These are phyloP conservation scores for Crenuchus spilurus DNA, from an alignment of 2,797 vertebrate species.

Conservation along the genomic window DNA sequence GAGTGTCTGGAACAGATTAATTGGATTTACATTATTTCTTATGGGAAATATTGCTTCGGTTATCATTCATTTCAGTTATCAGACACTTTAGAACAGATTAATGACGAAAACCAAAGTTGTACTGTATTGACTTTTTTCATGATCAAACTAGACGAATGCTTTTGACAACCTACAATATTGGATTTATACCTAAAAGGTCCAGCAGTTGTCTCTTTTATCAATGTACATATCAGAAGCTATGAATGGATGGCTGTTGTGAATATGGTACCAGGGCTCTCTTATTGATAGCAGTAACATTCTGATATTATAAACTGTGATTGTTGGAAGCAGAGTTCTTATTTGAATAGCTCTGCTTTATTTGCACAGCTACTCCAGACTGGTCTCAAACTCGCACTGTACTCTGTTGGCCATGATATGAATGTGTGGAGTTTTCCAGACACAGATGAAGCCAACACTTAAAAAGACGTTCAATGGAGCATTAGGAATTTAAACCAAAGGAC, in stretches of 20 bases:
- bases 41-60: too few relatives aligned
- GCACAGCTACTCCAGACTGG: conserved; percentile 13
- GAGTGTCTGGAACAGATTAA: too few relatives aligned
- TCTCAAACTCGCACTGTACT: not conserved
- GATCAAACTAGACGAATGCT: not conserved
- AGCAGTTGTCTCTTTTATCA: not conserved
- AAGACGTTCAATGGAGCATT: not conserved
- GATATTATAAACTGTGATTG: not conserved
- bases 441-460: conserved; percentile 15
- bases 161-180: not conserved
- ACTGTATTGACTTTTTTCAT: too few relatives aligned
- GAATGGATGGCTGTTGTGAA: not conserved
- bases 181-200: not conserved
- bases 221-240: not conserved
- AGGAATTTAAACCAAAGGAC: not conserved
- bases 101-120: too few relatives aligned
- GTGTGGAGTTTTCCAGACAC: conserved; percentile 33
- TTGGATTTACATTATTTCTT: too few relatives aligned
- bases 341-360: conserved; percentile 22
- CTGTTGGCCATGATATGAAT: conserved; percentile 18
- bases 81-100: too few relatives aligned
- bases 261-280: not conserved
- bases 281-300: not conserved
- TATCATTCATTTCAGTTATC: too few relatives aligned
- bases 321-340: conserved; percentile 1